These are phyloP conservation scores for Lithophane ornitopus DNA, from an alignment of 2,888 invertebrate species.

Conservation along the genomic window DNA sequence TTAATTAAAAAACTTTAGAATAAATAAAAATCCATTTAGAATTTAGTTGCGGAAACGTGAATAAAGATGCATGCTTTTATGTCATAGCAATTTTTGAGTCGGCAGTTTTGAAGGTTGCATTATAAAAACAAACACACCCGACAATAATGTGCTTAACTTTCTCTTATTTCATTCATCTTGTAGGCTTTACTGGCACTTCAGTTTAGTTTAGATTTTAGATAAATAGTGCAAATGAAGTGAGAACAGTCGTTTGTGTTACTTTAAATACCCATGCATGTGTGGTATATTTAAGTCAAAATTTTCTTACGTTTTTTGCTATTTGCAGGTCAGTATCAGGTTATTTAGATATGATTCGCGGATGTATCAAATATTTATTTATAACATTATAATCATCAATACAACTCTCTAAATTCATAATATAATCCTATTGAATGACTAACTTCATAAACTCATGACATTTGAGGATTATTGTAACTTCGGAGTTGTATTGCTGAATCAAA, in stretches of 20 bases:
- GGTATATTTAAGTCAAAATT: neutral
- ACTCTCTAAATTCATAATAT: no score
- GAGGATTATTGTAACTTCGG: no score
- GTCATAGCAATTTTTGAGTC: neutral
- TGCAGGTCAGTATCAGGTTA: no score
- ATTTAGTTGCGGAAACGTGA: neutral
- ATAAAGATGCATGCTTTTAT: neutral
- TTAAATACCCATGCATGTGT: neutral
- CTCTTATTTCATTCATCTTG: neutral
- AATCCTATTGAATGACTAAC: no score
- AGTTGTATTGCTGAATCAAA: no score
- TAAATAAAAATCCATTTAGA: neutral
- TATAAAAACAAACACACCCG: constrained; percentile 43
- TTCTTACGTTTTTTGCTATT: no score
- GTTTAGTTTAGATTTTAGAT: no score
- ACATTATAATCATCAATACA: no score
- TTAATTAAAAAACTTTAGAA: neutral
- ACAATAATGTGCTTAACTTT: constrained; percentile 14
- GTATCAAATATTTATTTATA: no score
- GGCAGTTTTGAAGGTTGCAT: constrained; percentile 47
- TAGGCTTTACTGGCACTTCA: neutral
- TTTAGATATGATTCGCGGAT: no score
- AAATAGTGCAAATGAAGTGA: neutral
- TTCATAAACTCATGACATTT: no score
- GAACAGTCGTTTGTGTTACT: neutral